Percentiles rank a stretch among this genome's conserved stretches.
Conservation (phyloP, 2,888 invertebrate genomes). For the Camponotus fellah region DNA sequence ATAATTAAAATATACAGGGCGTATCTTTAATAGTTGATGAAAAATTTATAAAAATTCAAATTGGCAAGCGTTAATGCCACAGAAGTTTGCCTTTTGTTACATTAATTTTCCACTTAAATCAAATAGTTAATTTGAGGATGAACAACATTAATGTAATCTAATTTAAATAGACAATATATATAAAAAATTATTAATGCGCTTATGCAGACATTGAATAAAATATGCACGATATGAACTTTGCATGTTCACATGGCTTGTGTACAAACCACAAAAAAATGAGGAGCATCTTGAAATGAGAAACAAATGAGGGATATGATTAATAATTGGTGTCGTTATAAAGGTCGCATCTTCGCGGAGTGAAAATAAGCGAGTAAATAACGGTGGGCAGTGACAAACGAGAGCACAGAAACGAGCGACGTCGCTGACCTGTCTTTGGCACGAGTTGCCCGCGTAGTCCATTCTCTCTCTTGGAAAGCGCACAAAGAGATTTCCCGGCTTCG, state of each 20-base stretch:
- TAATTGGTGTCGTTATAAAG: slow-evolving; percentile 24
- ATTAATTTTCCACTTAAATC: neutral
- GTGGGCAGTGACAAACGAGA: slow-evolving; percentile 39
- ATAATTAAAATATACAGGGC: neutral
- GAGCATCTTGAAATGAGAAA: neutral
- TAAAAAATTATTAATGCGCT: neutral
- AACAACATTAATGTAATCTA: neutral
- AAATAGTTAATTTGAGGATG: neutral
- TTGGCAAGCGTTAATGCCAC: neutral
- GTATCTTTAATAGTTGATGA: neutral
- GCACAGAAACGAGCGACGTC: slow-evolving; percentile 29
- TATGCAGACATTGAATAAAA: neutral
- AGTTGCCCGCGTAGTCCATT: slow-evolving; percentile 24
- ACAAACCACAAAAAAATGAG: neutral
- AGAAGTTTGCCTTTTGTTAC: neutral
- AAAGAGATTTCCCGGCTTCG: slow-evolving; percentile 39
- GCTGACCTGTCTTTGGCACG: slow-evolving; percentile 35
- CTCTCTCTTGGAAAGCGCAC: slow-evolving; percentile 19
- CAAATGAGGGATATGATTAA: neutral
- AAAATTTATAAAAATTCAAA: neutral
- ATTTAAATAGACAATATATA: neutral
- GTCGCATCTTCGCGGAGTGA: neutral
- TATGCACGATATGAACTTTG: neutral
- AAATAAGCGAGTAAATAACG: slow-evolving; percentile 40
- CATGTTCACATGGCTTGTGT: neutral